A percentile compares a stretch with the other conserved stretches of the same genome.
Evolutionary conservation across 30 jellyfish, hydroid and myxozoan species (phyloP).

Genomic region (Hydra vulgaris): DNA sequence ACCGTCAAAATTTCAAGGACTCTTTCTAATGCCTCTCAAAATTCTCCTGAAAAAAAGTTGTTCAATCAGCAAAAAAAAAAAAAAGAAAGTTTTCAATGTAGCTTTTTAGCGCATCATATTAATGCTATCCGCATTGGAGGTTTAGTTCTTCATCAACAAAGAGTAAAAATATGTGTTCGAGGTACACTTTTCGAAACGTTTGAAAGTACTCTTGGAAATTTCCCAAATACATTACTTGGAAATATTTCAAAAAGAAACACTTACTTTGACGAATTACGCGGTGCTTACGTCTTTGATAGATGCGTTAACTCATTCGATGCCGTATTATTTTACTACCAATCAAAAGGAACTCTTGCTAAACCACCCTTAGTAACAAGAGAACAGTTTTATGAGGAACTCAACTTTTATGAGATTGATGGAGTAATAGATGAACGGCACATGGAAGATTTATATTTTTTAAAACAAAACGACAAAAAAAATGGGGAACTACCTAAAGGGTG

Average conservation of each 20-base stretch:
- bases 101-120: background rate
- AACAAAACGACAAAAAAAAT: constrained; percentile 5
- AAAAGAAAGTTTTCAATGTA: background rate
- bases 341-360: constrained; percentile 61
- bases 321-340: constrained; percentile 69
- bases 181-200: constrained; percentile 52
- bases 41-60: background rate
- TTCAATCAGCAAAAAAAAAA: background rate
- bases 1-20: background rate
- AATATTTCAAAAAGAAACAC: constrained; percentile 24
- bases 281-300: constrained; percentile 40
- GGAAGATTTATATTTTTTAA: constrained; percentile 25
- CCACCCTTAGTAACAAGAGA: constrained; percentile 44
- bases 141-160: background rate
- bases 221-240: constrained; percentile 76
- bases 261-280: constrained; percentile 31
- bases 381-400: constrained; percentile 40
- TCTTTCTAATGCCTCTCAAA: background rate
- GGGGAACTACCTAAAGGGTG: constrained; percentile 31
- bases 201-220: constrained; percentile 47
- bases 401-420: constrained; percentile 42
- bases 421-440: constrained; percentile 52
- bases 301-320: constrained; percentile 61
- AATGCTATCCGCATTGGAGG: background rate
- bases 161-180: constrained; percentile 22